phyloP scores from a whole-genome alignment of 2,888 invertebrate genomes.

The Byasa hedistus region DNA sequence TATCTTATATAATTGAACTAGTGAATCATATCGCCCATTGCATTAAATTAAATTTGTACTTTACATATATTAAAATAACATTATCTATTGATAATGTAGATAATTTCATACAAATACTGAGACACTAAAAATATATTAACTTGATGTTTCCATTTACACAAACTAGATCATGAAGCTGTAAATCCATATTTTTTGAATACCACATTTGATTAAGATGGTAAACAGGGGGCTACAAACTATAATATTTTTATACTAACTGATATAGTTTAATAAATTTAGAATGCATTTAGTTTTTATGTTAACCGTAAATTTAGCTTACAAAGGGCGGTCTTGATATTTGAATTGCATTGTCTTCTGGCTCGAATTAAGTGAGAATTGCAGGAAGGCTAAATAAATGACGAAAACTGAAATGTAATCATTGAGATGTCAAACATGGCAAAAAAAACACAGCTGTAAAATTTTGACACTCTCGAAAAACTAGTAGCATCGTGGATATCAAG shows the following conservation, averaged over 20 bases:
- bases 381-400: no score
- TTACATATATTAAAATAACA: constrained; percentile 1
- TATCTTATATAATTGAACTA: background rate
- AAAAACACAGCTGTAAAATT: background rate
- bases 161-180: background rate
- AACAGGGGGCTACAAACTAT: no score
- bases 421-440: background rate
- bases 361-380: no score
- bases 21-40: constrained; percentile 7
- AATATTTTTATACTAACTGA: no score
- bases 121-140: background rate
- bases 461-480: background rate
- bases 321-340: no score
- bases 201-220: background rate
- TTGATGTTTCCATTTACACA: background rate
- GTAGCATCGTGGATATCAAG: background rate
- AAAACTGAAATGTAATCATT: background rate
- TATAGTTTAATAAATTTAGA: no score
- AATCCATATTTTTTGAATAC: background rate
- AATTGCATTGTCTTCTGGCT: no score
- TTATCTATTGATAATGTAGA: background rate
- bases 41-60: constrained; percentile 15
- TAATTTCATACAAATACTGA: background rate
- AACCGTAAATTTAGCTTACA: no score
- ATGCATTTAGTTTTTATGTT: no score